Conservation (phyloP, 2,113 vertebrate species). For the Bubalus kerabau region DNA sequence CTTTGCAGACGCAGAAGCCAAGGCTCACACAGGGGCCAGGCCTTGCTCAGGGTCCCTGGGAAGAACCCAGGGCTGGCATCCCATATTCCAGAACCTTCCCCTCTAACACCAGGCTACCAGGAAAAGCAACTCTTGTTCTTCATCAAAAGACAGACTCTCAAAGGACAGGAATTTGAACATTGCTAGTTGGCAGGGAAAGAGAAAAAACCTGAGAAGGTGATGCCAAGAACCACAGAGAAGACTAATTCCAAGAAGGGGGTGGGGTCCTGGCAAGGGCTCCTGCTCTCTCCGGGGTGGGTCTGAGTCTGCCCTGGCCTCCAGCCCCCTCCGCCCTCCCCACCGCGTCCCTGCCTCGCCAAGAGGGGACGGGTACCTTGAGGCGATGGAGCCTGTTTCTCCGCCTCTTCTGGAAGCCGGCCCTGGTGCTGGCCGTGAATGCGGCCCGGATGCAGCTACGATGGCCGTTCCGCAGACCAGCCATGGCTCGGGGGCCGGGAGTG, state of each 20-base stretch:
- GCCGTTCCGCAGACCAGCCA: background rate
- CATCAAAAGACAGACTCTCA: background rate
- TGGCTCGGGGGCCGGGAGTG: background rate
- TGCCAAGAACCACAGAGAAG: fast-evolving
- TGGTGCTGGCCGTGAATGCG: background rate
- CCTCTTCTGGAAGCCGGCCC: background rate
- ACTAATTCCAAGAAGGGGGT: background rate
- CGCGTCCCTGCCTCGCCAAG: fast-evolving
- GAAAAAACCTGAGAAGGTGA: no score
- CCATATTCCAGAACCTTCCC: background rate
- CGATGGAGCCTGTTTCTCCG: fast-evolving
- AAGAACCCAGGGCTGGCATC: background rate
- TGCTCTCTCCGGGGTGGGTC: fast-evolving
- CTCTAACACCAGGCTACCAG: background rate
- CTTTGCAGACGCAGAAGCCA: background rate
- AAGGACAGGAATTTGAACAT: background rate
- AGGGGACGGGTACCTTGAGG: slow-evolving; percentile 45
- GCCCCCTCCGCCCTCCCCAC: fast-evolving
- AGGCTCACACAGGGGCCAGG: background rate
- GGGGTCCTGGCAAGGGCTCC: background rate
- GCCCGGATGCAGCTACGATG: background rate
- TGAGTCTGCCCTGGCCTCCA: fast-evolving
- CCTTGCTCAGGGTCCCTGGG: background rate
- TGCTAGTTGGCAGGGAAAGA: background rate
- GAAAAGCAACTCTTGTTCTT: background rate